Conservation (phyloP, 2,888 invertebrate species). For the Cheiracanthium punctorium region DNA sequence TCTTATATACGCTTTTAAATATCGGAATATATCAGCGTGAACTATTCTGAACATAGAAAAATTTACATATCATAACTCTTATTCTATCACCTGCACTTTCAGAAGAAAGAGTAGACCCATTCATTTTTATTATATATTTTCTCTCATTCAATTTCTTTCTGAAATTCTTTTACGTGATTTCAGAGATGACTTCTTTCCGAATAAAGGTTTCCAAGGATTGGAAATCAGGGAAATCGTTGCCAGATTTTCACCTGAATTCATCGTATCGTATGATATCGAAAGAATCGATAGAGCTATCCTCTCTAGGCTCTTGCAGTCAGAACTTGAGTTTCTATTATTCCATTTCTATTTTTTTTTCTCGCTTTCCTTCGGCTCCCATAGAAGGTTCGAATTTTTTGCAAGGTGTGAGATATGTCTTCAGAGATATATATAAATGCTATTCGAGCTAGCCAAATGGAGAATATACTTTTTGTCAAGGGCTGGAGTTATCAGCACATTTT, state of each 20-base stretch:
- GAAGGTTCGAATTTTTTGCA: not conserved
- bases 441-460: not conserved
- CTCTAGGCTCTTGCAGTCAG: slow-evolving; percentile 6
- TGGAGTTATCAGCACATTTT: not conserved
- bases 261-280: slow-evolving; percentile 45
- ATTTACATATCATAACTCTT: no score
- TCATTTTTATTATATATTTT: not conserved
- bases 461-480: slow-evolving; percentile 15
- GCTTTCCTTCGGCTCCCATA: not conserved
- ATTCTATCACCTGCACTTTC: not conserved
- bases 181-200: slow-evolving; percentile 51
- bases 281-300: slow-evolving; percentile 31
- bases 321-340: slow-evolving; percentile 12
- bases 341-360: not conserved
- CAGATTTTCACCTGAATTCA: slow-evolving; percentile 57
- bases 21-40: no score
- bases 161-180: slow-evolving; percentile 33
- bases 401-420: slow-evolving; percentile 13
- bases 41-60: no score
- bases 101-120: not conserved
- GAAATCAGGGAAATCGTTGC: slow-evolving; percentile 35
- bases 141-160: not conserved
- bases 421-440: slow-evolving; percentile 44
- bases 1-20: no score
- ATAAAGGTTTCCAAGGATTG: slow-evolving; percentile 17